A percentile compares a stretch with the other conserved stretches of the same genome.
Evolutionary conservation across 2,888 invertebrate genomes (phyloP).

Genomic region (Agonopterix subpropinquella): DNA sequence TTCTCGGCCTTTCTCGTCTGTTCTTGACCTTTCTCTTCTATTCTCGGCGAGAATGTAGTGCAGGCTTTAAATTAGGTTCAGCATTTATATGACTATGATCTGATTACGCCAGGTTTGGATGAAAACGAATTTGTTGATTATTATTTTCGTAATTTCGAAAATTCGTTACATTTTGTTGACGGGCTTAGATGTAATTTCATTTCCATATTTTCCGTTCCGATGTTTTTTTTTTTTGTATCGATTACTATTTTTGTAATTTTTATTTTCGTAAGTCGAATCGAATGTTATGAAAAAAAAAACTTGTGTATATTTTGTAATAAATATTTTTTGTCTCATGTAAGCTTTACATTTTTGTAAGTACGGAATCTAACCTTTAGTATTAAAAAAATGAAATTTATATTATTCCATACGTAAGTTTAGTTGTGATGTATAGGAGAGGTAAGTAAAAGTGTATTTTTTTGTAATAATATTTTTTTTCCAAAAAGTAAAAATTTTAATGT

Average conservation of each 20-base stretch:
- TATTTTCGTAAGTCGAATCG: too few species aligned
- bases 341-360: constrained; percentile 35
- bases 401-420: constrained; percentile 25
- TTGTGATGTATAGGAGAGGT: constrained; percentile 18
- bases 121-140: background rate
- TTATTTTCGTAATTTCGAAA: constrained; percentile 7
- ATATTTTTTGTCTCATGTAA: constrained; percentile 23
- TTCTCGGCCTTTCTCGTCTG: too few species aligned
- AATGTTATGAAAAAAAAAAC: constrained; percentile 1
- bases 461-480: constrained; percentile 14
- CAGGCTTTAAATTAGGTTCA: background rate
- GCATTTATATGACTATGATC: background rate
- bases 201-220: too few species aligned
- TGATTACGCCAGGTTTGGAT: background rate
- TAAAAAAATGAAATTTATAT: constrained; percentile 16
- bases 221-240: too few species aligned
- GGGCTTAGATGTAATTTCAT: too few species aligned
- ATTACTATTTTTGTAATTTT: too few species aligned
- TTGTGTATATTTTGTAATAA: constrained; percentile 59
- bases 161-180: background rate
- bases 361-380: constrained; percentile 30
- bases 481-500: constrained; percentile 9
- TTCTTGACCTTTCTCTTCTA: too few species aligned
- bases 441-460: constrained; percentile 16
- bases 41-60: too few species aligned